phyloP scores from a whole-genome alignment of 2,888 invertebrate species.

The Eucriotettix oculatus region DNA sequence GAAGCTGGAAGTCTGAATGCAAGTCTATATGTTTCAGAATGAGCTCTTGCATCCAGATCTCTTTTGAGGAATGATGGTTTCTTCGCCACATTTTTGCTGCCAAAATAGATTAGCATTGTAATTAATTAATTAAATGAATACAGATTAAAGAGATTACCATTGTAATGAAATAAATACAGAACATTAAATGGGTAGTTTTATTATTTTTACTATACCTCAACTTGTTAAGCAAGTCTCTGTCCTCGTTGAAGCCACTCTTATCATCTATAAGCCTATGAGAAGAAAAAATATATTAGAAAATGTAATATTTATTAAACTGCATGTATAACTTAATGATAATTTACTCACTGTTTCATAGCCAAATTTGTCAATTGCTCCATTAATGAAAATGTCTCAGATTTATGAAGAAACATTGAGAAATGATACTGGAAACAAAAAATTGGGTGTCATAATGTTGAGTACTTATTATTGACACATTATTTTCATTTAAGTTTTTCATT shows the following conservation, averaged over 20 bases:
- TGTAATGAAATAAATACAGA: too few species aligned
- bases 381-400: conserved; percentile 74
- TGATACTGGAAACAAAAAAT: conserved; percentile 43
- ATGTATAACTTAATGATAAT: background rate
- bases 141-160: too few species aligned
- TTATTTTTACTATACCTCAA: conserved; percentile 35
- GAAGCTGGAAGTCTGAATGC: conserved; percentile 69
- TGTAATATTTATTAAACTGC: too few species aligned
- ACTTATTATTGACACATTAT: too few species aligned
- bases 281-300: conserved; percentile 8
- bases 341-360: conserved; percentile 74
- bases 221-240: conserved; percentile 68
- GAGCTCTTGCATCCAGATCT: conserved; percentile 85
- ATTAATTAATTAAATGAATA: too few species aligned
- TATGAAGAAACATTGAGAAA: conserved; percentile 82
- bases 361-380: conserved; percentile 94
- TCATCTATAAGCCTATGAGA: conserved; percentile 70
- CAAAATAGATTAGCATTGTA: conserved; percentile 9
- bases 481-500: too few species aligned
- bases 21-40: conserved; percentile 79
- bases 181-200: too few species aligned
- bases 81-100: conserved; percentile 70
- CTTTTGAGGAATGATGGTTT: conserved; percentile 84
- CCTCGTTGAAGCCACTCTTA: conserved; percentile 78
- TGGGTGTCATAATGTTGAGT: background rate